phyloP scores from a whole-genome alignment of 2,113 vertebrate genomes.

The Mungos mungo region DNA sequence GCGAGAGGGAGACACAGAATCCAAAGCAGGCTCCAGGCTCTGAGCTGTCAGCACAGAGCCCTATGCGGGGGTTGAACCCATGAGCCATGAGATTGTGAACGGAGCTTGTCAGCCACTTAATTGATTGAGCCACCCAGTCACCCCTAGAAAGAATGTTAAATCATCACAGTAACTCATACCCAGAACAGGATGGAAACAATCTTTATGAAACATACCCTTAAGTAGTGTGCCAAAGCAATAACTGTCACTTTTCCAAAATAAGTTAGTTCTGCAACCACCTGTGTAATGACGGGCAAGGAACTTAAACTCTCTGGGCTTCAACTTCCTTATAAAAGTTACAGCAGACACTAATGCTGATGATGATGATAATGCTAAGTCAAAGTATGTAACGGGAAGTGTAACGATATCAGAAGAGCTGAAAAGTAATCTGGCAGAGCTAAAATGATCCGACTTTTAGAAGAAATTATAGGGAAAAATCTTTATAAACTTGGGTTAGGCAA shows the following conservation, averaged over 20 bases:
- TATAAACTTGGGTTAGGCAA: neutral
- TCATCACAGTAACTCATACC: neutral
- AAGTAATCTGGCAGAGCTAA: neutral
- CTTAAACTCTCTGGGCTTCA: neutral
- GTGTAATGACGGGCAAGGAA: neutral
- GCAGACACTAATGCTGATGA: neutral
- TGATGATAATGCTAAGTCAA: neutral
- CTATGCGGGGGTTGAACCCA: too few relatives aligned
- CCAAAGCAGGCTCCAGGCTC: too few relatives aligned
- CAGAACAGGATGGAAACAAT: neutral
- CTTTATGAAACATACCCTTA: neutral
- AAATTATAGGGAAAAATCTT: neutral
- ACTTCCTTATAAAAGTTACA: slow-evolving; percentile 14
- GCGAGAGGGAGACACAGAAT: too few relatives aligned
- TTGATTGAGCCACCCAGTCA: too few relatives aligned
- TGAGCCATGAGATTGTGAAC: too few relatives aligned
- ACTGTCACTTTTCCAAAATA: neutral
- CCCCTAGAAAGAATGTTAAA: slow-evolving; percentile 7
- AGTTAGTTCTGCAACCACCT: neutral
- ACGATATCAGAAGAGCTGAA: neutral
- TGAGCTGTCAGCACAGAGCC: too few relatives aligned
- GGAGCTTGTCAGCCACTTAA: too few relatives aligned
- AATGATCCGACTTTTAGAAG: neutral
- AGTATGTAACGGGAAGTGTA: neutral
- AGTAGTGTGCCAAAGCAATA: neutral